Percentiles rank a stretch among this genome's conserved stretches.
These are phyloP conservation scores for Tetheella fluctuosa DNA, from an alignment of 2,888 invertebrate species.

Conservation along the genomic window DNA sequence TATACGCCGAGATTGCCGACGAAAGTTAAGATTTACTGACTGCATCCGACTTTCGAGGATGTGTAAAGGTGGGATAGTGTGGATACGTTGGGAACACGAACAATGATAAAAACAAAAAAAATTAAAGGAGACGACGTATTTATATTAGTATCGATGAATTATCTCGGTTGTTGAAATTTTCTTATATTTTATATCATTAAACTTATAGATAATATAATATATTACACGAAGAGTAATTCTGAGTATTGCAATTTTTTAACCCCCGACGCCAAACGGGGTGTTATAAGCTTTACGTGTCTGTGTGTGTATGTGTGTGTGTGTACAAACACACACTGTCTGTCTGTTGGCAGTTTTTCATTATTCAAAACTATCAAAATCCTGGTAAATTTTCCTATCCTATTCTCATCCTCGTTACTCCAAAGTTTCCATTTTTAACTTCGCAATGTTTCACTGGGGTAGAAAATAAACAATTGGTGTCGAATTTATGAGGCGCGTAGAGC, in stretches of 20 bases:
- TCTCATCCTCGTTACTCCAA: slow-evolving; percentile 37
- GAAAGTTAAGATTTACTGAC: slow-evolving; percentile 76
- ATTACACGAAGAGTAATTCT: no score
- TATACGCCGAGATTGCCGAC: slow-evolving; percentile 65
- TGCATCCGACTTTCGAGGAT: slow-evolving; percentile 42
- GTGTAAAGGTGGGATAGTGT: slow-evolving; percentile 26
- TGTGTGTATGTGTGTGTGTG: no score
- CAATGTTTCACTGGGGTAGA: slow-evolving; percentile 65
- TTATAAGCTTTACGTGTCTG: no score
- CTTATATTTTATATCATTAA: no score
- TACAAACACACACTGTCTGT: no score
- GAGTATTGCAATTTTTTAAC: no score
- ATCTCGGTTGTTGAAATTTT: no score
- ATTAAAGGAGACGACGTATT: not conserved
- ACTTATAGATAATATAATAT: no score
- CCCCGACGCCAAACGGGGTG: no score
- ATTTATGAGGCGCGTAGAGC: slow-evolving; percentile 73
- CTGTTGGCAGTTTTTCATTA: no score
- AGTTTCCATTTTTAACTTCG: slow-evolving; percentile 49
- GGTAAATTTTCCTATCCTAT: not conserved
- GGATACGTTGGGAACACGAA: not conserved
- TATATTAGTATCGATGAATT: no score
- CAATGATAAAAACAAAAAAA: not conserved
- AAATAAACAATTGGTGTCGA: slow-evolving; percentile 73
- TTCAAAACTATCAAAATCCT: no score